Conservation (phyloP, 2,797 vertebrate genomes). For the Anisognathus igniventris region DNA sequence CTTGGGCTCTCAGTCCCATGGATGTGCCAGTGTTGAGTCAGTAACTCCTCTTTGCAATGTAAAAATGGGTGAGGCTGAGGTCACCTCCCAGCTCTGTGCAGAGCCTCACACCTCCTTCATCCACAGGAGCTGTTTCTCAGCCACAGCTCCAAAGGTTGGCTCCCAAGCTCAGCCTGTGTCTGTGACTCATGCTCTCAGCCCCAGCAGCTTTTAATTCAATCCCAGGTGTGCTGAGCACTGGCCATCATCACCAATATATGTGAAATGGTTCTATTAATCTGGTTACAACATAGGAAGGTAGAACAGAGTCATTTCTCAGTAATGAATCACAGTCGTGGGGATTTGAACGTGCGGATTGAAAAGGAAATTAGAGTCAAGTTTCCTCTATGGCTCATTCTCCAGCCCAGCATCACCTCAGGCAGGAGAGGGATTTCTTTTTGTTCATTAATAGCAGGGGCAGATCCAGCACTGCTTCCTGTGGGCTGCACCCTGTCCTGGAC, state of each 20-base stretch:
- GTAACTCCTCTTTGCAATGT: neutral
- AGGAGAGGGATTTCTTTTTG: neutral
- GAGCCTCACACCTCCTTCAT: neutral
- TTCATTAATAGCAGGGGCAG: neutral
- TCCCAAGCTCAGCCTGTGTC: neutral
- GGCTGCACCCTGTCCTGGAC: rapidly evolving
- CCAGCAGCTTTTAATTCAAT: slow-evolving; percentile 17
- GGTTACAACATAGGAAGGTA: neutral
- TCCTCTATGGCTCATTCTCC: slow-evolving; percentile 1
- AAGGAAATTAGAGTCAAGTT: slow-evolving; percentile 8
- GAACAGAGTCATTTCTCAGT: neutral
- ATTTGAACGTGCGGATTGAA: neutral
- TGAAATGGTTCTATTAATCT: neutral
- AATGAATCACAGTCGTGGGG: slow-evolving; percentile 31
- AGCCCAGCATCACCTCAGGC: neutral
- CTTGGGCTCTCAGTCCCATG: neutral
- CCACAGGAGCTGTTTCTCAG: neutral
- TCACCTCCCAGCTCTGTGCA: neutral
- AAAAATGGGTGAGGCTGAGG: neutral
- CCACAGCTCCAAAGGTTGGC: neutral
- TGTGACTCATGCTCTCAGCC: neutral
- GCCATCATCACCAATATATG: neutral
- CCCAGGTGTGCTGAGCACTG: slow-evolving; percentile 13
- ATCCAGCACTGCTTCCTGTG: neutral
- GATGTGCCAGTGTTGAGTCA: neutral